Conservation (phyloP, 2,888 invertebrate genomes). For the Andricus quercusramuli region DNA sequence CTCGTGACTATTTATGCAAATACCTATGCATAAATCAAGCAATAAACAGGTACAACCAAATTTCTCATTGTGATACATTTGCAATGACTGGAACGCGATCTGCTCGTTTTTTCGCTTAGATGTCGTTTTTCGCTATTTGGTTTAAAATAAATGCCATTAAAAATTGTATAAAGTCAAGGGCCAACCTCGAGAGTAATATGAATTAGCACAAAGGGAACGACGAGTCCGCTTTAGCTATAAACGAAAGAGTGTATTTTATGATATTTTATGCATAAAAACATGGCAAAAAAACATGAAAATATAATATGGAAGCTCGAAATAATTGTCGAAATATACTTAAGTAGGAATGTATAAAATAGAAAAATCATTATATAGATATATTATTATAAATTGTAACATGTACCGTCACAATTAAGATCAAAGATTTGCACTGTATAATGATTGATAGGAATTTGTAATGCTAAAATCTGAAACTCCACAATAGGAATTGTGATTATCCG, state of each 20-base stretch:
- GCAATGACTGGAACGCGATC: not conserved
- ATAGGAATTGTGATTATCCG: slow-evolving; percentile 18
- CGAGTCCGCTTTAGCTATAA: slow-evolving; percentile 66
- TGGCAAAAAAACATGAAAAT: slow-evolving; percentile 41
- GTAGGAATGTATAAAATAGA: slow-evolving; percentile 59
- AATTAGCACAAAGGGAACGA: slow-evolving; percentile 58
- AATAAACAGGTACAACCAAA: too few relatives aligned
- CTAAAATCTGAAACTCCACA: slow-evolving; percentile 39
- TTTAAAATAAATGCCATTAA: not conserved
- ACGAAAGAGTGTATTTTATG: slow-evolving; percentile 74
- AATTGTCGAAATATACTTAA: slow-evolving; percentile 48
- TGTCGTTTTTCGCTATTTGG: not conserved
- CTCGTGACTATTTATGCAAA: too few relatives aligned
- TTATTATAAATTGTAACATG: slow-evolving; percentile 34
- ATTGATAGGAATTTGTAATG: slow-evolving; percentile 42
- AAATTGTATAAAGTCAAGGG: slow-evolving; percentile 46
- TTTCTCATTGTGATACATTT: not conserved
- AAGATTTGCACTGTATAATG: slow-evolving; percentile 65
- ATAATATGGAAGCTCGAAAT: slow-evolving; percentile 42
- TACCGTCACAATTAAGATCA: slow-evolving; percentile 49
- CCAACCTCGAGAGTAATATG: not conserved
- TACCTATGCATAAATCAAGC: too few relatives aligned
- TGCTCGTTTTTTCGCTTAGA: not conserved
- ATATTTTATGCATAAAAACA: slow-evolving; percentile 71
- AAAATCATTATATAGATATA: slow-evolving; percentile 44